Conservation (phyloP, 2,113 vertebrate species). For the Chloropsis cyanopogon region DNA sequence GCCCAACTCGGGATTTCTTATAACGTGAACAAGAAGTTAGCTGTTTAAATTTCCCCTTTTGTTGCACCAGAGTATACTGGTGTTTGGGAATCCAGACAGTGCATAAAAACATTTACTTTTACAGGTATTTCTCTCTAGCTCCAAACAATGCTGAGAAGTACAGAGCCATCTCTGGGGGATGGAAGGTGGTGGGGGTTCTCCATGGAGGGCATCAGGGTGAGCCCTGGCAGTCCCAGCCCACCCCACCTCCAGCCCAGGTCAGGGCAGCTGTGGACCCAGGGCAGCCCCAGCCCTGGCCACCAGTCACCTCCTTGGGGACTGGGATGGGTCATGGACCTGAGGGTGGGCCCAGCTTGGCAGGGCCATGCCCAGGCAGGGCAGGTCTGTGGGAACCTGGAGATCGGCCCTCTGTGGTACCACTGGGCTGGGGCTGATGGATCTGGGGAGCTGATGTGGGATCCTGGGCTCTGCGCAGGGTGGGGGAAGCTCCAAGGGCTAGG, state of each 20-base stretch:
- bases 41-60: background rate
- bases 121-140: background rate
- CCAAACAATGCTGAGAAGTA: background rate
- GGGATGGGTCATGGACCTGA: fast-evolving
- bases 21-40: background rate
- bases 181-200: fast-evolving
- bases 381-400: background rate
- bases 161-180: background rate
- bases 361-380: fast-evolving
- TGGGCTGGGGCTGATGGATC: no score
- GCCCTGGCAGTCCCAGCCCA: background rate
- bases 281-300: fast-evolving
- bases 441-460: background rate
- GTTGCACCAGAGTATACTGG: background rate
- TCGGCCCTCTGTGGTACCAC: fast-evolving
- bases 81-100: background rate
- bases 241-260: background rate
- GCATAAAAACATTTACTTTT: background rate
- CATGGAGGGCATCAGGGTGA: no score
- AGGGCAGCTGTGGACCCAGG: fast-evolving
- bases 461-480: background rate
- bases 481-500: background rate
- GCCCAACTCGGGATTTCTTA: background rate
- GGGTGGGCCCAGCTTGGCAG: fast-evolving
- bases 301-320: background rate